Base-by-base conservation (phyloP, 2,113 vertebrate species). In the Tetrax tetrax region DNA sequence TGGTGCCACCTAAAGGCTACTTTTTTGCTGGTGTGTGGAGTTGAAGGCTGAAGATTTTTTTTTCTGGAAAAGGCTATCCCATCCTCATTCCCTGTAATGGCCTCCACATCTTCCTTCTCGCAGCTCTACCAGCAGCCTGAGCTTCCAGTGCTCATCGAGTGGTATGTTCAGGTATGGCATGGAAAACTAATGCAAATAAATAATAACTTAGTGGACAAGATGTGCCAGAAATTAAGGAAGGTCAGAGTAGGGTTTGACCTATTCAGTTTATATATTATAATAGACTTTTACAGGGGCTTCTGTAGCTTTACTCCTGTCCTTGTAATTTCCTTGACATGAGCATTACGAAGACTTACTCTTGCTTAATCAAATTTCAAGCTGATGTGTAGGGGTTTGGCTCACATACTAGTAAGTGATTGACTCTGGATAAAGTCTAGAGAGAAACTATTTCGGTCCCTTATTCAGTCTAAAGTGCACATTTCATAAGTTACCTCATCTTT, bases 111-210 rank as follows among this genome's bases (percentile, higher is more conserved):
- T 74, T 69, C 25, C 33, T 74, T 70, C 47, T 78, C 51, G 59
- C 43, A 45, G 47, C 41, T 27, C 19, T 14, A 61, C 3, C 38
- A 56, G 45, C 35, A 87, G 33, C n/a, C 53, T 68, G 63, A 64
- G 31, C 64, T 80, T 69, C 23, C 64, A 87, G 33, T 35, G 33
- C 29, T 56, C 24, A 24, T 27, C 0, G 0, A 14, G 14, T 24
- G 45, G 7, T 22, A 19, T 37, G 27, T 45, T 48, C 65, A 23
- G 50, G 6, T 59, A 51, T 0, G 0, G 20, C 0, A 0, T 22
- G 28, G 78, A 69, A 90, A 79, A 92, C 9, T 2, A 71, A 51
- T 41, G 25, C 29, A 79, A 64, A n/a, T 12, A 22, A 50, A 31
- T 57, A 35, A 22, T 85, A 79, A 60, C 38, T 33, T n/a, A 16